Evolutionary conservation across 2,797 vertebrate genomes (phyloP), one percentile per base, ranked within the genome.

Genomic region (Sebastes hopkinsi): DNA sequence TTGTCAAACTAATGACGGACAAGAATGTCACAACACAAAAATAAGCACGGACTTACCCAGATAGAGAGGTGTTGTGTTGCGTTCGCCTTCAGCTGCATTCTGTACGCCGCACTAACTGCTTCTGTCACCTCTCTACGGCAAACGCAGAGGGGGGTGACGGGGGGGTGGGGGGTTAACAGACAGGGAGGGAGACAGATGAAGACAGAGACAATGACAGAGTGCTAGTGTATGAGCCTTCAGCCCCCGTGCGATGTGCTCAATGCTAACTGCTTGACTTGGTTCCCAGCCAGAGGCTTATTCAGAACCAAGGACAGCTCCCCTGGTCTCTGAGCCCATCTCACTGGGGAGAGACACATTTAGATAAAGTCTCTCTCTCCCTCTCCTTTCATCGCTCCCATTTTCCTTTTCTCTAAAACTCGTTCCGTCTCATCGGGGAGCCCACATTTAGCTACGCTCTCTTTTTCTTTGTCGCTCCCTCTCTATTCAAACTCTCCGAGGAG

Each of bases 281-380:
- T 88, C 72, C 25, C 59, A 84, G 90, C 92, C 90, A 86, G 85
- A 80, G 84, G 90, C 90, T 88, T 76, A 86, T 91, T 92, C 88
- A 87, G 92, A 67, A 91, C 92, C 92, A 83, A 89, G 90, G 93
- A 94, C 93, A 91, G 90, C 85, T 94, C 92, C 92, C 88, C 80
- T 70, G 83, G 77, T 80, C 88, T 77, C 77, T 0, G 8, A 52
- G 74, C 81, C 36, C 13, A 5, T 4, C 75, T 86, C 91, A 25
- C 89, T n/a, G 67, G 90, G 89, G 90, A 88, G 72, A 62, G 83
- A 83, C 88, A 82, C 87, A 88, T 91, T 91, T 90, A 88, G 89
- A 93, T 88, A 87, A 86, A 87, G 80, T 88, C 87, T 85, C 81
- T 82, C 73, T 82, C 73, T 68, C 65, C 62, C 72, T 67, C 56